phyloP scores from a whole-genome alignment of 1,140 invertebrate species.

The Drosophila parvula region DNA sequence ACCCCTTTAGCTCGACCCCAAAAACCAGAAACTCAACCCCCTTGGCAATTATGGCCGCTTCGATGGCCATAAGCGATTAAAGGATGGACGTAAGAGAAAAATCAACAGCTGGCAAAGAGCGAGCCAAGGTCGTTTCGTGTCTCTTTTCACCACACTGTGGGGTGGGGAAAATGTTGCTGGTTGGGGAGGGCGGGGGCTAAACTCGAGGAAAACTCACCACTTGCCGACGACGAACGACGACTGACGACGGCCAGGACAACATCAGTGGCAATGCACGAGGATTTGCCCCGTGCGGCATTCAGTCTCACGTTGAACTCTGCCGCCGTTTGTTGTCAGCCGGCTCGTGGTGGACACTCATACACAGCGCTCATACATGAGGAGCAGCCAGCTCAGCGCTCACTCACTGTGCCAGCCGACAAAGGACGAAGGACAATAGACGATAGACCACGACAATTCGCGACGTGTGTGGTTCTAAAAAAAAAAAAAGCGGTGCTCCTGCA shows the following conservation, averaged over 20 bases:
- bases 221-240: neutral
- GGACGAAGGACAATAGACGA: conserved; percentile 22
- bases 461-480: conserved; percentile 4
- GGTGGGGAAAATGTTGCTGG: neutral
- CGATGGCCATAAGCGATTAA: conserved; percentile 29
- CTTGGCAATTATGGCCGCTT: conserved; percentile 26
- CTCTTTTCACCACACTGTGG: conserved; percentile 46
- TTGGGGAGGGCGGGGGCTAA: too few relatives aligned
- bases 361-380: conserved; percentile 1
- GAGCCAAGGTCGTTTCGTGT: conserved; percentile 56
- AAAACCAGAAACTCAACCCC: neutral
- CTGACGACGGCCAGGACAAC: neutral
- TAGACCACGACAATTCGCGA: conserved; percentile 16
- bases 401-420: conserved; percentile 1
- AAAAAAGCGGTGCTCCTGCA: conserved; percentile 1
- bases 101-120: conserved; percentile 76
- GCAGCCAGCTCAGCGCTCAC: neutral
- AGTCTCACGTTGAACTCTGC: conserved; percentile 76
- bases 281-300: conserved; percentile 45
- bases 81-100: conserved; percentile 36
- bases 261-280: conserved; percentile 10
- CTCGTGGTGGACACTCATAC: conserved; percentile 4
- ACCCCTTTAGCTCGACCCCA: neutral
- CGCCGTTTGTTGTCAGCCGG: conserved; percentile 60
- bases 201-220: conserved; percentile 51